Evolutionary conservation across 2,888 invertebrate genomes (phyloP).

Genomic region (Tholera decimalis): DNA sequence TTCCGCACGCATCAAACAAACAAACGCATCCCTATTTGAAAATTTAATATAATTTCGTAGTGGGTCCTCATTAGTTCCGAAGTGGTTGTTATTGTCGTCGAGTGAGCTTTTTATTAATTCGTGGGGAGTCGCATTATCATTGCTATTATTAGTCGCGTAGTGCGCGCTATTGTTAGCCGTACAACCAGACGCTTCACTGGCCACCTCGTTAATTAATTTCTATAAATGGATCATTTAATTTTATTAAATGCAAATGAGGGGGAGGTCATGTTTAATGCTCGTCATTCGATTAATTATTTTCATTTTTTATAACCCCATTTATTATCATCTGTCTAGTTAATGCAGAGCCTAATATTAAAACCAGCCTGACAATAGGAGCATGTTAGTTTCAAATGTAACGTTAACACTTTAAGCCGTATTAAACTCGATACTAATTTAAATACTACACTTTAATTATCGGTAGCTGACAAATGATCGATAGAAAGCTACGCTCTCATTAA

Average conservation of each 20-base stretch:
- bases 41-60: conserved; percentile 85
- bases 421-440: conserved; percentile 78
- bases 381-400: conserved; percentile 56
- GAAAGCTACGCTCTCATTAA: conserved; percentile 85
- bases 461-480: conserved; percentile 88
- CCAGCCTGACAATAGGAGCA: conserved; percentile 39
- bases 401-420: conserved; percentile 69
- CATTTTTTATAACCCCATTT: conserved; percentile 64
- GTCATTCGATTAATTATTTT: conserved; percentile 76
- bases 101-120: conserved; percentile 90
- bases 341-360: conserved; percentile 41
- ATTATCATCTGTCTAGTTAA: conserved; percentile 56
- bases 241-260: conserved; percentile 91
- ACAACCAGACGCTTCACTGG: conserved; percentile 85
- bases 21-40: conserved; percentile 74
- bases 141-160: conserved; percentile 79
- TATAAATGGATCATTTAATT: conserved; percentile 91
- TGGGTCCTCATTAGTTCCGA: conserved; percentile 86
- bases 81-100: conserved; percentile 87
- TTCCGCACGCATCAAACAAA: conserved; percentile 60
- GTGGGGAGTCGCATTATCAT: conserved; percentile 88
- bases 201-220: conserved; percentile 90
- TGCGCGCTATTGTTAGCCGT: conserved; percentile 74
- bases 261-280: conserved; percentile 80
- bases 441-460: conserved; percentile 85